Percentiles rank a stretch among this genome's conserved stretches.
phyloP scores from a whole-genome alignment of 2,113 vertebrate species.

The Tragelaphus buxtoni region DNA sequence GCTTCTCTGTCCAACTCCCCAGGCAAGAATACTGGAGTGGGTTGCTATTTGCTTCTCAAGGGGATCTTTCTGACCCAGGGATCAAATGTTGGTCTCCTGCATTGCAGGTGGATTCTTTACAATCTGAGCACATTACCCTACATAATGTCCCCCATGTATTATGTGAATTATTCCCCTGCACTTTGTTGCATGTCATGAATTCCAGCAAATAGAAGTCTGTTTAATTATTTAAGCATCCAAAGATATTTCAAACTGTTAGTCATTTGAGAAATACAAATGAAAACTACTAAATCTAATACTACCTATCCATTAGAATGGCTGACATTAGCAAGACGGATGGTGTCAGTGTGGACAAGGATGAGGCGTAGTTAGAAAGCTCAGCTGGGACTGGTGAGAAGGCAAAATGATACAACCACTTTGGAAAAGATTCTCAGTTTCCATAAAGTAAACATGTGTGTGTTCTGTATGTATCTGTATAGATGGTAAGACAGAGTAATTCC shows the following conservation, averaged over 20 bases:
- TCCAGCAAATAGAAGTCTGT: neutral
- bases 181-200: neutral
- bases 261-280: neutral
- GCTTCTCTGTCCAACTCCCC: neutral
- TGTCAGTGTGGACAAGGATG: neutral
- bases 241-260: neutral
- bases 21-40: neutral
- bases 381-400: no score
- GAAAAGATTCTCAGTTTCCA: neutral
- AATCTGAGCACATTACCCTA: neutral
- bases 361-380: neutral
- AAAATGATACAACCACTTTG: neutral
- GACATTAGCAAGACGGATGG: neutral
- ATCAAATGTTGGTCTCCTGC: neutral
- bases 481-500: no score
- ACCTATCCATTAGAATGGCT: neutral
- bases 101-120: neutral
- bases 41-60: neutral
- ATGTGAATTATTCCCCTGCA: neutral
- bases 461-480: neutral
- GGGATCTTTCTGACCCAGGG: neutral
- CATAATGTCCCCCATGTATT: fast-evolving
- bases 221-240: neutral
- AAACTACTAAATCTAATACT: neutral
- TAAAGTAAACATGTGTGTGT: neutral